phyloP scores from a whole-genome alignment of 2,888 invertebrate species.

The Leptarthrus brevirostris region DNA sequence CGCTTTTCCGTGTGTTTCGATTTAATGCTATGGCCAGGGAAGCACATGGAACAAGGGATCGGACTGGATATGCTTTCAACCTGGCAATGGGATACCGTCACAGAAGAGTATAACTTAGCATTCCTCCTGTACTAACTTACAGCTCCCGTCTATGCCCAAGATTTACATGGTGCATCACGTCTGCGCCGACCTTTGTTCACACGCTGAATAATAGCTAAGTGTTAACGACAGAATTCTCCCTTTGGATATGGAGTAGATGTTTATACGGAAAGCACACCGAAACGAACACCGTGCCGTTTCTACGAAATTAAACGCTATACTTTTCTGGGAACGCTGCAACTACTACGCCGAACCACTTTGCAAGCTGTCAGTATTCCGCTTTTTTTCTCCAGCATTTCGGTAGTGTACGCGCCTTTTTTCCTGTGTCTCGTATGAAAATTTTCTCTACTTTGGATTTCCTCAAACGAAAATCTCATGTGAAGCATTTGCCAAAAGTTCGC shows the following conservation, averaged over 20 bases:
- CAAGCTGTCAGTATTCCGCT: conserved; percentile 45
- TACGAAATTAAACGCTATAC: neutral
- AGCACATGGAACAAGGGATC: conserved; percentile 26
- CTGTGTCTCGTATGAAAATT: conserved; percentile 34
- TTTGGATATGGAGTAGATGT: conserved; percentile 35
- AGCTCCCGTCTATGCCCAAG: neutral
- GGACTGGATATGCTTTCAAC: neutral
- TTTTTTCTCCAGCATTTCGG: conserved; percentile 45
- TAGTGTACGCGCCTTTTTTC: conserved; percentile 44
- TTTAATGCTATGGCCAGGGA: neutral
- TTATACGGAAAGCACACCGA: conserved; percentile 34
- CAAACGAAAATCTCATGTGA: neutral
- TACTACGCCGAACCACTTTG: conserved; percentile 28
- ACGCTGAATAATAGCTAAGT: conserved; percentile 29
- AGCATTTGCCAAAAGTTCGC: neutral
- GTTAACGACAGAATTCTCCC: conserved; percentile 18
- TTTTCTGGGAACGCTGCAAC: conserved; percentile 14
- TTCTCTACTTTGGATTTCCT: conserved; percentile 12
- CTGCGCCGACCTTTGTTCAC: conserved; percentile 41
- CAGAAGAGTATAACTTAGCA: conserved; percentile 15
- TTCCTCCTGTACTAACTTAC: conserved; percentile 32
- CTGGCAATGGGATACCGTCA: neutral
- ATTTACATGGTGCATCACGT: neutral
- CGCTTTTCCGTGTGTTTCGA: neutral
- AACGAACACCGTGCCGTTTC: conserved; percentile 13